Percentiles rank a stretch among this genome's conserved stretches.
These are phyloP conservation scores for Sebastes glaucus DNA, from an alignment of 2,797 vertebrate species.

Conservation along the genomic window DNA sequence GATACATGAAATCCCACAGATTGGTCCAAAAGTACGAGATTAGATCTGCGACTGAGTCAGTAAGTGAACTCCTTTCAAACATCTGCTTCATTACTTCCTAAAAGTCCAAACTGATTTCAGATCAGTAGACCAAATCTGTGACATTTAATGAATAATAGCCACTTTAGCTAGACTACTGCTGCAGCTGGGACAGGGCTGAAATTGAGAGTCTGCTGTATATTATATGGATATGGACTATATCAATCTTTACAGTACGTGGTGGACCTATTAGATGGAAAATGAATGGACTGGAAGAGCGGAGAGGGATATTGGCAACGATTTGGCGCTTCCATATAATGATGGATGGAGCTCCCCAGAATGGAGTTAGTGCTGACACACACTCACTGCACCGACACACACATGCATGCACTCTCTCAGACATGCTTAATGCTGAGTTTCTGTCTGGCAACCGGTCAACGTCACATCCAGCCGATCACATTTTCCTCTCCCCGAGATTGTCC, in stretches of 20 bases:
- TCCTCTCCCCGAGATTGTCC: neutral
- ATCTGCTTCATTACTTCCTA: slow-evolving; percentile 6
- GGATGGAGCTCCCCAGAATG: slow-evolving; percentile 40
- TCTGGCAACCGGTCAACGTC: slow-evolving; percentile 15
- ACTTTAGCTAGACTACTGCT: slow-evolving; percentile 16
- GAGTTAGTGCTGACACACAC: slow-evolving; percentile 5
- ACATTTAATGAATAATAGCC: slow-evolving; percentile 47
- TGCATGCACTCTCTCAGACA: neutral
- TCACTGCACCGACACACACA: neutral
- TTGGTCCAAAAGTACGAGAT: neutral
- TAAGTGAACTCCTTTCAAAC: neutral
- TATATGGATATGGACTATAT: slow-evolving; percentile 48
- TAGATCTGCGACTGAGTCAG: neutral
- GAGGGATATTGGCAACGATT: slow-evolving; percentile 53
- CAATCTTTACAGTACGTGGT: slow-evolving; percentile 50
- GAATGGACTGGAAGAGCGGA: slow-evolving; percentile 39
- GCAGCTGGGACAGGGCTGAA: slow-evolving; percentile 1
- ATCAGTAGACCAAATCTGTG: slow-evolving; percentile 21
- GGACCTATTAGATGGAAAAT: slow-evolving; percentile 52
- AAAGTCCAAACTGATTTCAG: slow-evolving; percentile 29
- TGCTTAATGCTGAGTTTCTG: slow-evolving; percentile 33
- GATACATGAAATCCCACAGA: slow-evolving; percentile 5
- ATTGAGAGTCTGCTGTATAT: slow-evolving; percentile 31
- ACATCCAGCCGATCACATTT: neutral
- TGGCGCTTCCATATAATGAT: slow-evolving; percentile 47